These are phyloP conservation scores for Crypturellus undulatus DNA, from an alignment of 2,113 vertebrate genomes.

Conservation along the genomic window DNA sequence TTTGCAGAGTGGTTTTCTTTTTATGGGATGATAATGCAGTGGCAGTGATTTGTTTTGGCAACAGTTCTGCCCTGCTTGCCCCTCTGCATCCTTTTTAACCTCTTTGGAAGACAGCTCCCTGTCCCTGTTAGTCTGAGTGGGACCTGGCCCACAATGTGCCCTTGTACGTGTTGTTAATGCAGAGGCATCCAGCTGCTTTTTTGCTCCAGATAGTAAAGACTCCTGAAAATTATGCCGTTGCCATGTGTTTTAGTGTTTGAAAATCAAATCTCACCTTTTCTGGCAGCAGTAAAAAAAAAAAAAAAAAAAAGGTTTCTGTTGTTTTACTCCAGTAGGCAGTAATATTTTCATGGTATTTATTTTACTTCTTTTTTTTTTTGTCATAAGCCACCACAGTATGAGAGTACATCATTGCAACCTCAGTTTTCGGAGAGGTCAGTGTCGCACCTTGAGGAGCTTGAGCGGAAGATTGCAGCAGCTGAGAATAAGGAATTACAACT, in stretches of 20 bases:
- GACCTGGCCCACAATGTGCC: not conserved
- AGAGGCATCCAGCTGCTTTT: not conserved
- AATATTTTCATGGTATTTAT: not conserved
- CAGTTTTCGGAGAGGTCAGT: conserved; percentile 70
- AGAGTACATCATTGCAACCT: conserved; percentile 69
- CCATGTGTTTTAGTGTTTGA: not conserved
- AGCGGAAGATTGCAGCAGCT: conserved; percentile 83
- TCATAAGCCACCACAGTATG: conserved; percentile 70
- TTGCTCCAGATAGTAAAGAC: not conserved
- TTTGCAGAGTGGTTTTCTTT: not conserved
- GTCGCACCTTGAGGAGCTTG: conserved; percentile 83
- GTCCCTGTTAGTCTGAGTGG: not conserved
- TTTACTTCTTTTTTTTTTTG: not conserved
- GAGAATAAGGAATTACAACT: conserved; percentile 88
- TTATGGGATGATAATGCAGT: not conserved
- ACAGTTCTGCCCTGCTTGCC: not conserved
- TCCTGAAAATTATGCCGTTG: not conserved
- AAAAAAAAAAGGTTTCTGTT: not conserved
- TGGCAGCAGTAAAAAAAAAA: not conserved
- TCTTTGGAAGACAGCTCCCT: not conserved
- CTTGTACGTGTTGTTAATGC: not conserved
- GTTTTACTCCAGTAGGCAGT: not conserved
- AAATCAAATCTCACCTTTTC: conserved; percentile 20
- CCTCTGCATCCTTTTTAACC: not conserved
- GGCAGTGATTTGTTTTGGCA: not conserved